Evolutionary conservation across 2,113 vertebrate genomes (phyloP).

Genomic region (Semicossyphus pulcher): DNA sequence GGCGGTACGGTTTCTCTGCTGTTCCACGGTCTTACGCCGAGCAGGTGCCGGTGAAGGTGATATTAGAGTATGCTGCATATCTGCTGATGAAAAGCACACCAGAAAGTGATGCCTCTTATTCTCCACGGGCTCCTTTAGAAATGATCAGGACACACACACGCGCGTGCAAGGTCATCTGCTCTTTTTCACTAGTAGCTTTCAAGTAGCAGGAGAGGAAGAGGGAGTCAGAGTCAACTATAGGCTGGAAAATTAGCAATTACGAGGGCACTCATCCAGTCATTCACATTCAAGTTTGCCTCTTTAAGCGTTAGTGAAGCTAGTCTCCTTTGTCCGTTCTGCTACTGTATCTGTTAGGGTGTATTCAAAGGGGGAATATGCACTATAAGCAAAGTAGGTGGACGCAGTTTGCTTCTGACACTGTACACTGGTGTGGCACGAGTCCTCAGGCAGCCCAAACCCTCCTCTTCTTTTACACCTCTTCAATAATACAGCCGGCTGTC

Average conservation of each 20-base stretch:
- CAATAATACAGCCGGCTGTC: slow-evolving; percentile 81
- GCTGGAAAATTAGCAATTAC: slow-evolving; percentile 2
- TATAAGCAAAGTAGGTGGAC: background rate
- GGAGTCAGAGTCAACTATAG: slow-evolving; percentile 14
- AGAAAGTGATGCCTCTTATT: slow-evolving; percentile 63
- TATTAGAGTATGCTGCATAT: slow-evolving; percentile 62
- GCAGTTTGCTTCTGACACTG: slow-evolving; percentile 45
- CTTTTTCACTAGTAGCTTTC: slow-evolving; percentile 19
- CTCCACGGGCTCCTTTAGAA: slow-evolving; percentile 36
- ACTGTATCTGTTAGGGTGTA: too few species aligned
- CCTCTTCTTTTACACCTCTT: slow-evolving; percentile 84
- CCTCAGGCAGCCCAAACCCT: slow-evolving; percentile 65
- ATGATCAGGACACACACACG: slow-evolving; percentile 31
- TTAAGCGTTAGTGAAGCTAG: background rate
- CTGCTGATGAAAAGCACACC: slow-evolving; percentile 70
- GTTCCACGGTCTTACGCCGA: slow-evolving; percentile 37
- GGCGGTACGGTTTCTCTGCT: slow-evolving; percentile 45
- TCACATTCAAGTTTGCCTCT: background rate
- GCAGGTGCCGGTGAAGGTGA: slow-evolving; percentile 75
- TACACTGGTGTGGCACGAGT: slow-evolving; percentile 49
- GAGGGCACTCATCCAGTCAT: background rate
- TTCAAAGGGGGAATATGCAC: background rate
- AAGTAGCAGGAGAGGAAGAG: slow-evolving; percentile 17
- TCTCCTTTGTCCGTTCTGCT: too few species aligned
- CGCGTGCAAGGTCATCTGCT: slow-evolving; percentile 45